These are phyloP conservation scores for Typhlomys cinereus DNA, from an alignment of 2,113 vertebrate genomes.

Conservation along the genomic window DNA sequence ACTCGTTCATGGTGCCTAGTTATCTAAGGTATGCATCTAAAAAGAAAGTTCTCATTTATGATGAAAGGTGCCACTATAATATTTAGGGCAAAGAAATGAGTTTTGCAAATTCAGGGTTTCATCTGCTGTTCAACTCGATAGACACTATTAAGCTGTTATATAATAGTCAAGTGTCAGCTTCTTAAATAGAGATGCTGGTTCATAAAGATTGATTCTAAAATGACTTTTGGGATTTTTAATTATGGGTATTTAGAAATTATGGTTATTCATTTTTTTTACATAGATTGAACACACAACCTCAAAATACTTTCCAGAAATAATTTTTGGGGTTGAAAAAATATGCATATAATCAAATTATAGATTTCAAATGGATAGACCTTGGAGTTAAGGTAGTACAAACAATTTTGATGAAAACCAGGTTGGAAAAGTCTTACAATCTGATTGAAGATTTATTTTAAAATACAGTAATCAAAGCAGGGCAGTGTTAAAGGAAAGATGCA, in stretches of 20 bases:
- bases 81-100: neutral
- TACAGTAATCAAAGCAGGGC: neutral
- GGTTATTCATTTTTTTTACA: too few species aligned
- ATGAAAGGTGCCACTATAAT: neutral
- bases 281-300: neutral
- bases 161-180: slow-evolving; percentile 10
- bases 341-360: slow-evolving; percentile 25
- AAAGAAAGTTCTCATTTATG: neutral
- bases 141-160: neutral
- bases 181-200: neutral
- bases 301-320: neutral
- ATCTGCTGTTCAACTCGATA: neutral
- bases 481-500: neutral
- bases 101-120: neutral
- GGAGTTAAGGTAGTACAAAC: neutral
- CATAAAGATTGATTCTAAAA: neutral
- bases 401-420: neutral
- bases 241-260: too few species aligned
- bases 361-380: slow-evolving; percentile 14
- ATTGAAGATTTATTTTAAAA: slow-evolving; percentile 12
- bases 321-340: neutral
- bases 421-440: neutral
- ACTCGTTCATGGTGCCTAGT: neutral
- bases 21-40: neutral
- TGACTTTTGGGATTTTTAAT: neutral